These are phyloP conservation scores for Chiloscyllium punctatum DNA, from an alignment of 2,797 vertebrate species.

Conservation along the genomic window DNA sequence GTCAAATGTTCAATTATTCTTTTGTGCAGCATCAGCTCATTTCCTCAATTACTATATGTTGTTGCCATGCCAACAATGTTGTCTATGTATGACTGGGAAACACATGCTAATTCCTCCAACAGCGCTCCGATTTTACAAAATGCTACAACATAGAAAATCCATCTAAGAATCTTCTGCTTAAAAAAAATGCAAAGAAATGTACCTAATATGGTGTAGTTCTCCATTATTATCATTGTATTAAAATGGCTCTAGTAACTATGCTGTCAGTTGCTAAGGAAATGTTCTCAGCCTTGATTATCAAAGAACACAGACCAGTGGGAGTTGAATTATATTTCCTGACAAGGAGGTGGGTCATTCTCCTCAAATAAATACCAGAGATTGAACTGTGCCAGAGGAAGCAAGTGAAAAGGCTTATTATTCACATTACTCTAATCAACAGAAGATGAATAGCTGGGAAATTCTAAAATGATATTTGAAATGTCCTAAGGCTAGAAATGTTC, in stretches of 20 bases:
- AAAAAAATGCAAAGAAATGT: background rate
- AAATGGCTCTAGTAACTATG: background rate
- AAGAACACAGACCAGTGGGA: background rate
- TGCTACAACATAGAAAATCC: background rate
- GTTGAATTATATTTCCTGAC: background rate
- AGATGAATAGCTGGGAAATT: background rate
- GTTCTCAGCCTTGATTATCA: background rate
- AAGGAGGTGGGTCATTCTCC: background rate
- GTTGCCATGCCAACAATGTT: background rate
- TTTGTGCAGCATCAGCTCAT: background rate
- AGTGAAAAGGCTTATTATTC: background rate
- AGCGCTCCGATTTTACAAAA: background rate
- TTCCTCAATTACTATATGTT: background rate
- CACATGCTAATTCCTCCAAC: background rate
- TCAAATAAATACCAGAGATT: background rate
- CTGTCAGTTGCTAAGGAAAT: background rate
- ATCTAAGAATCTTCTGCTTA: background rate
- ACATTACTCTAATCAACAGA: background rate
- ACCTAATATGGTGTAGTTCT: background rate
- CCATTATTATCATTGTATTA: background rate
- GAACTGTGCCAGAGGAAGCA: background rate
- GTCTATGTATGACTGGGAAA: background rate
- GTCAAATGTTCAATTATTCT: background rate
- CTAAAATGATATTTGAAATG: background rate
- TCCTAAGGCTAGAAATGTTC: background rate